Percentiles rank a stretch among this genome's conserved stretches.
Evolutionary conservation across 2,113 vertebrate genomes (phyloP).

Genomic region (Ptyas mucosa): DNA sequence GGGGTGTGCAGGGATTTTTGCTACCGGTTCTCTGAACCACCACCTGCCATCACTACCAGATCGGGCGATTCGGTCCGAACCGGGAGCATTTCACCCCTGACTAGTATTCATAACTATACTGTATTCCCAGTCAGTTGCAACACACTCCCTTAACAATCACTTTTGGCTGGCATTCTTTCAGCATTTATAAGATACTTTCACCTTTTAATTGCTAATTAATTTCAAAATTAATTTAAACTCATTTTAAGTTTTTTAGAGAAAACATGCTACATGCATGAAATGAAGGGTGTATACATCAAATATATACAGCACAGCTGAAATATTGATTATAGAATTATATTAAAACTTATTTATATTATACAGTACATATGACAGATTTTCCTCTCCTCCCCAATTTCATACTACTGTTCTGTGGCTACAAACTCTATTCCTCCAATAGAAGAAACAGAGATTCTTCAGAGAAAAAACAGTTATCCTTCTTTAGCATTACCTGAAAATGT

Average conservation of each 20-base stretch:
- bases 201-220: not conserved
- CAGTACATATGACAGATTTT: not conserved
- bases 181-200: not conserved
- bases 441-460: not conserved
- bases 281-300: not conserved
- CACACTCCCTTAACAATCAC: not conserved
- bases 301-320: constrained; percentile 8
- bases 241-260: not conserved
- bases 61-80: too few species aligned
- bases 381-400: not conserved
- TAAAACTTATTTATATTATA: not conserved
- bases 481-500: not conserved
- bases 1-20: too few species aligned
- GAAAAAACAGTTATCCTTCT: not conserved
- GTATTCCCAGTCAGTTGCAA: not conserved
- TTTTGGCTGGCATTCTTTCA: not conserved
- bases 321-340: not conserved
- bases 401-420: constrained; percentile 8
- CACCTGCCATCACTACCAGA: too few species aligned
- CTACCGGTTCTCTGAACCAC: too few species aligned
- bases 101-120: not conserved
- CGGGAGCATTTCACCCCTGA: too few species aligned
- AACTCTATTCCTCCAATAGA: not conserved
- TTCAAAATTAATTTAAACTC: not conserved
- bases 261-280: not conserved